These are phyloP conservation scores for Hiodon alosoides DNA, from an alignment of 2,113 vertebrate species.

Conservation along the genomic window DNA sequence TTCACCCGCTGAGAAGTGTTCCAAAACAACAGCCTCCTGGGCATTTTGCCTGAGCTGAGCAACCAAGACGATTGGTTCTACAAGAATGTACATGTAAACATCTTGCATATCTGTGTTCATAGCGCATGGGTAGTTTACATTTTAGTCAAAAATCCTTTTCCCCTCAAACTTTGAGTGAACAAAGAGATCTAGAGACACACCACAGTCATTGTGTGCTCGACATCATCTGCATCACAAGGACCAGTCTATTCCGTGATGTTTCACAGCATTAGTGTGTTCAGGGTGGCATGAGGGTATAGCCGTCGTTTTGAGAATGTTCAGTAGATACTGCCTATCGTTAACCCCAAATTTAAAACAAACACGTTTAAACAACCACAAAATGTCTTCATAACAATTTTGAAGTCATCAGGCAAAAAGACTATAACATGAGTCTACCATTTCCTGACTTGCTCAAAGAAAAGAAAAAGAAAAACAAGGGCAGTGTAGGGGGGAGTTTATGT, in stretches of 20 bases:
- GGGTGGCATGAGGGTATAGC: no score
- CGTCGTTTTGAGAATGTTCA: no score
- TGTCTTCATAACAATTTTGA: no score
- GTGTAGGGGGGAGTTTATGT: no score
- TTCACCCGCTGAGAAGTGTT: neutral
- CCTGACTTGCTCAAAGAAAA: no score
- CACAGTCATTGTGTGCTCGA: neutral
- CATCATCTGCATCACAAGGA: neutral
- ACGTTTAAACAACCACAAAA: no score
- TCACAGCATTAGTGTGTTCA: neutral
- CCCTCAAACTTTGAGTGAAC: neutral
- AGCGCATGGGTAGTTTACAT: neutral
- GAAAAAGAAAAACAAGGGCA: no score
- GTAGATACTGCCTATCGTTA: no score
- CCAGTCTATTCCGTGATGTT: neutral
- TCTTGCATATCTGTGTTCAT: neutral
- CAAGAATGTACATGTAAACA: neutral
- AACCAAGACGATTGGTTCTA: neutral
- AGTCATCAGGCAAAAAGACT: no score
- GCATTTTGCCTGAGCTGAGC: neutral
- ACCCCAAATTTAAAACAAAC: no score
- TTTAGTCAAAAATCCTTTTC: neutral
- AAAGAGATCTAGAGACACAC: neutral
- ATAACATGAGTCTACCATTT: no score
- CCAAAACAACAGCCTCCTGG: constrained; percentile 6